A percentile compares a stretch with the other conserved stretches of the same genome.
phyloP scores from a whole-genome alignment of 2,797 vertebrate species.

The Galagoides demidoff region DNA sequence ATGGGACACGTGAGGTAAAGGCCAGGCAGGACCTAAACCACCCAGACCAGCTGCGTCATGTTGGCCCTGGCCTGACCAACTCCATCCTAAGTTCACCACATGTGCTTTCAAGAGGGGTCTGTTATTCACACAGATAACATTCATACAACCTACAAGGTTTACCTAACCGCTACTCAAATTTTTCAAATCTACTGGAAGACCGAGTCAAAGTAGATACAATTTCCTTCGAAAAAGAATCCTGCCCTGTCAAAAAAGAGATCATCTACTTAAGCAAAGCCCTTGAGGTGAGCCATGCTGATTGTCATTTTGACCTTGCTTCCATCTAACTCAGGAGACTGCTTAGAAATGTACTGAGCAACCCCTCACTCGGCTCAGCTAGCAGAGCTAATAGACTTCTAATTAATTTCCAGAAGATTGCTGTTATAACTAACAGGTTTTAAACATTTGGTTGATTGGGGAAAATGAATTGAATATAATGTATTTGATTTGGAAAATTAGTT shows the following conservation, averaged over 20 bases:
- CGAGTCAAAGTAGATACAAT: not conserved
- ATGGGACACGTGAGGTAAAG: too few species aligned
- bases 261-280: not conserved
- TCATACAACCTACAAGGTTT: not conserved
- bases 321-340: slow-evolving; percentile 64
- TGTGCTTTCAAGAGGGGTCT: too few species aligned
- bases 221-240: not conserved
- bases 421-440: slow-evolving; percentile 79
- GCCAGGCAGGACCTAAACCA: too few species aligned
- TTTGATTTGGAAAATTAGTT: slow-evolving; percentile 82
- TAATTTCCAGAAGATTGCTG: slow-evolving; percentile 74
- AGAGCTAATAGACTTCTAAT: slow-evolving; percentile 79
- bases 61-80: too few species aligned
- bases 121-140: not conserved
- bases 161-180: not conserved
- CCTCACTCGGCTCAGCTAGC: slow-evolving; percentile 73
- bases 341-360: slow-evolving; percentile 66
- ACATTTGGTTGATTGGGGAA: slow-evolving; percentile 75
- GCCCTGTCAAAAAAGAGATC: not conserved
- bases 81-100: too few species aligned
- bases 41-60: too few species aligned
- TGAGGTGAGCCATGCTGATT: not conserved
- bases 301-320: slow-evolving; percentile 75
- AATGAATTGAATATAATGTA: slow-evolving; percentile 80
- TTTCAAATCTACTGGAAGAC: not conserved